Base-by-base conservation (phyloP, 2,888 invertebrate species). In the Myopa testacea region DNA sequence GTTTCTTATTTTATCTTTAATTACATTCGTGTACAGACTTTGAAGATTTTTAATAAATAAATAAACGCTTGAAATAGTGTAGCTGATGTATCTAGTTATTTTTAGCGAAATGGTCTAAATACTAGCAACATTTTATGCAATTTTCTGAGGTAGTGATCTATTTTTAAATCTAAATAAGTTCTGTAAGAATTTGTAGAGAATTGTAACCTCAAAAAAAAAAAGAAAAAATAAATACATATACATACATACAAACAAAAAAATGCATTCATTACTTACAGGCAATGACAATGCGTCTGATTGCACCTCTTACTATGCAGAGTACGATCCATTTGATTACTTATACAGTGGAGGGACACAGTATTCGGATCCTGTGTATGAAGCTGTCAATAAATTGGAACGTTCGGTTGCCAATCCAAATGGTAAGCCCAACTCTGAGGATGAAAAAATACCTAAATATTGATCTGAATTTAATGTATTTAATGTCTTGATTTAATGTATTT, bases 271-370 rank as follows among this genome's bases (percentile, higher is more conserved):
- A 87, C 85, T 88, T 89, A 86, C 87, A 86, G 91, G 91, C 84
- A 91, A 91, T 83, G 92, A 91, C 83, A 87, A 90, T 78, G 90
- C 90, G 81, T 92, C 93, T 37, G 91, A 93, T 81, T 91, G 92
- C 82, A 91, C 91, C 78, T 93, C 93, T 74, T 93, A 94, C 81
- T 94, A 95, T 84, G 93, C 94, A 84, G 93, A 93, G 79, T 94
- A 94, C 85, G 94, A 95, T 88, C 94, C 94, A n/a, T 94, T 94
- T 84, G 94, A 94, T 87, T 94, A 94, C 86, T 92, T 94, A 87
- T 93, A 94, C 85, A 92, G 92, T 83, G 91, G 91, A 60, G 91
- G 91, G 52, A 92, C 92, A 80, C 92, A 91, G 84, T 93, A 92
- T 84, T 93, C 93, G 79, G 93, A 94, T 88, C 93, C 94, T 7